These are phyloP conservation scores for Carlito syrichta DNA, from an alignment of 2,113 vertebrate species.

Conservation along the genomic window DNA sequence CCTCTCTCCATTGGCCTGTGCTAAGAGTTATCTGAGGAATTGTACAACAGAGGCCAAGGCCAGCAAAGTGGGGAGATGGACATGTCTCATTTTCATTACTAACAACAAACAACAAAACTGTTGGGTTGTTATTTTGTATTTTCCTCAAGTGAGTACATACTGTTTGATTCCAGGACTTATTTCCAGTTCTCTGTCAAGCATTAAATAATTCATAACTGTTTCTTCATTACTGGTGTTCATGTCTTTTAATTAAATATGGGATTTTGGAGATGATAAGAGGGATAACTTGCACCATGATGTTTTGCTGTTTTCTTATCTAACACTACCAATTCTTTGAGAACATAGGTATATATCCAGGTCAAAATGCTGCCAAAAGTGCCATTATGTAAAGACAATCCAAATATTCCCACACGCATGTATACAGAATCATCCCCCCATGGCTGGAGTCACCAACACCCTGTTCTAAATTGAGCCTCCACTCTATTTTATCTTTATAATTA, in stretches of 20 bases:
- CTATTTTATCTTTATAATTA: conserved; percentile 46
- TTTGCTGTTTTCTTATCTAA: neutral
- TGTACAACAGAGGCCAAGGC: neutral
- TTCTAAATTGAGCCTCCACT: conserved; percentile 57
- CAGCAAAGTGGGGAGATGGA: neutral
- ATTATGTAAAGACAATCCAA: neutral
- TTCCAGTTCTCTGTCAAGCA: conserved; percentile 49
- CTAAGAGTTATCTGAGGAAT: neutral
- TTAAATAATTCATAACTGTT: conserved; percentile 70
- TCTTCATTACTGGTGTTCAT: conserved; percentile 33
- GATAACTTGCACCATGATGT: neutral
- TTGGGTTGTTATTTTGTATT: conserved; percentile 40
- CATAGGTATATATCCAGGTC: neutral
- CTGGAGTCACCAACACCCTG: conserved; percentile 26
- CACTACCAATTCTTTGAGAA: neutral
- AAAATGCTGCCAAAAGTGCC: neutral
- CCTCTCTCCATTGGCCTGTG: conserved; percentile 43
- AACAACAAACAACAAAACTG: neutral
- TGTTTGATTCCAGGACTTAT: conserved; percentile 33
- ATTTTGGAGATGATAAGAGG: neutral
- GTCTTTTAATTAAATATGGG: conserved; percentile 41
- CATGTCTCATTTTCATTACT: conserved; percentile 22
- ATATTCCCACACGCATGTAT: neutral
- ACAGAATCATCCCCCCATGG: conserved; percentile 4
- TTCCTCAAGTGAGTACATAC: conserved; percentile 63